phyloP scores from a whole-genome alignment of 2,797 vertebrate species.

The Brotula barbata region DNA sequence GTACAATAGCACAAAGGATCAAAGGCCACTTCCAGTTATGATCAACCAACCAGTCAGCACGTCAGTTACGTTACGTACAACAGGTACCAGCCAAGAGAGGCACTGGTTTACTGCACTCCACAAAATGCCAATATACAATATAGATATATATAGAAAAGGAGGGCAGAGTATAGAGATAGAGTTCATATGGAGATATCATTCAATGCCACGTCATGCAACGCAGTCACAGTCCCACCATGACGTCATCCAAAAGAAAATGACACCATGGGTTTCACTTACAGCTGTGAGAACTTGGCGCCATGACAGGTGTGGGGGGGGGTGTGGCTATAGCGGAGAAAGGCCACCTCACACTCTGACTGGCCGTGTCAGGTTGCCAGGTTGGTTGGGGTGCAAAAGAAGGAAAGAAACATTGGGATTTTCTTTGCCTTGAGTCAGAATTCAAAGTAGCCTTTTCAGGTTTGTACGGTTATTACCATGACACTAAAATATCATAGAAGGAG shows the following conservation, averaged over 20 bases:
- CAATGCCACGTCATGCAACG: slow-evolving; percentile 85
- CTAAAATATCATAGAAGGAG: slow-evolving; percentile 20
- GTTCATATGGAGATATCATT: slow-evolving; percentile 71
- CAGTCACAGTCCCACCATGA: slow-evolving; percentile 85
- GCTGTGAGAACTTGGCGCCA: slow-evolving; percentile 79
- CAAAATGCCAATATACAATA: slow-evolving; percentile 75
- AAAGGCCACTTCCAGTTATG: slow-evolving; percentile 80
- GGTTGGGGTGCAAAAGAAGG: slow-evolving; percentile 80
- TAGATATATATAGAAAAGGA: slow-evolving; percentile 64
- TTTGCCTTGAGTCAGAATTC: slow-evolving; percentile 70
- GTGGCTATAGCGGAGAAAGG: slow-evolving; percentile 80
- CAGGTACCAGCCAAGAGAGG: slow-evolving; percentile 77
- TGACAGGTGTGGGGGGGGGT: slow-evolving; percentile 72
- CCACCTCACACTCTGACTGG: slow-evolving; percentile 83
- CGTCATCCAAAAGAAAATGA: slow-evolving; percentile 84
- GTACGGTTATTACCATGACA: slow-evolving; percentile 61
- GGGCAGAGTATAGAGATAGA: slow-evolving; percentile 72
- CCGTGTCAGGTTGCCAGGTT: slow-evolving; percentile 81
- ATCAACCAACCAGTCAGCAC: slow-evolving; percentile 77
- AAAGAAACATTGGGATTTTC: slow-evolving; percentile 78
- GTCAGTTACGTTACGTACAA: slow-evolving; percentile 75
- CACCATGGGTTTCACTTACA: slow-evolving; percentile 86
- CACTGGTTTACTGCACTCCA: slow-evolving; percentile 76
- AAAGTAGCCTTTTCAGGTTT: slow-evolving; percentile 63
- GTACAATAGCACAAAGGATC: slow-evolving; percentile 81